Base-by-base conservation (phyloP, 2,888 invertebrate species). In the Copidosoma aretas region DNA sequence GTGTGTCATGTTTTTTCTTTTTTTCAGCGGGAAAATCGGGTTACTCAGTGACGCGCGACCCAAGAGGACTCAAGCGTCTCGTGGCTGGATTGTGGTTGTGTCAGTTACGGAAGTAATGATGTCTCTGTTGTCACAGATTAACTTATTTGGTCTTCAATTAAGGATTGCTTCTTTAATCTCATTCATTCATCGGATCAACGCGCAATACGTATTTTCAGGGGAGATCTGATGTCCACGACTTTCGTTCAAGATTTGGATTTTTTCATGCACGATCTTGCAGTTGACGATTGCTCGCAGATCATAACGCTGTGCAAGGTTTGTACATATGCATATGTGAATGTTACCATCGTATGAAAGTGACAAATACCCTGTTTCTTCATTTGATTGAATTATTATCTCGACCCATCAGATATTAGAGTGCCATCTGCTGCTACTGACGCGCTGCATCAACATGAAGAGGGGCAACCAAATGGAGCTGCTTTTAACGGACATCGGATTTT, bases 31-130 rank as follows among this genome's bases (percentile, higher is more conserved):
- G 25, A 10, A 67, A 67, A 8, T 59, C 69, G 68, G 74, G 22
- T 10, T 25, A 60, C 1, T 71, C 66, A 24, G 71, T 76, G 12
- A 49, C 52, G 1, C 79, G 80, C 1, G 79, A 79, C 64, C 64
- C 75, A 0, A 64, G 74, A 15, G 66, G 79, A 19, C 19, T 73
- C n/a, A 63, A 22, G 3, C 76, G 76, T 8, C 70, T 79, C 25
- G 19, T 68, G 1, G 74, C 64, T 14, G 73, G 73, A 32, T 51
- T 80, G 14, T 70, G 75, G 73, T 64, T 74, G 14, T 78, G 78
- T 72, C 74, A 80, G 19, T 64, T 80, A 22, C 73, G 79, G 71
- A 78, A 74, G 79, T 78, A 71, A 74, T 75, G 10, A 41, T 19
- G 32, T 41, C 17, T 14, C n/a, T 51, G 12, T 61, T 32, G 21